These are phyloP conservation scores for Pharmacophagus antenor DNA, from an alignment of 2,888 invertebrate genomes.

Conservation along the genomic window DNA sequence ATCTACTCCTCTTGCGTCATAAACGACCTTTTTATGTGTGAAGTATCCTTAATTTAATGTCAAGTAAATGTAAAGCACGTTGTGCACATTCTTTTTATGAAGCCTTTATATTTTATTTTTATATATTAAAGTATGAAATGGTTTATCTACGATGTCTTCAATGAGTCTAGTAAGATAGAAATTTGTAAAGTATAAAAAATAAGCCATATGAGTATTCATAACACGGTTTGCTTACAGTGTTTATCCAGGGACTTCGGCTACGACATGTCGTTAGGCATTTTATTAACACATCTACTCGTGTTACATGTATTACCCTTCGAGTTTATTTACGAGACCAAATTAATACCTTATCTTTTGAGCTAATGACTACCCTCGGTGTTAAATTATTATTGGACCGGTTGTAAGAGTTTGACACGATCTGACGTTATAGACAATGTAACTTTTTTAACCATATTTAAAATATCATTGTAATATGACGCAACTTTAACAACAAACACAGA, in stretches of 20 bases:
- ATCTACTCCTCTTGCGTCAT: slow-evolving; percentile 21
- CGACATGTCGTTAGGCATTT: neutral
- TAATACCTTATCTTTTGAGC: neutral
- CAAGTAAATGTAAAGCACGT: slow-evolving; percentile 15
- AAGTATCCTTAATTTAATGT: slow-evolving; percentile 18
- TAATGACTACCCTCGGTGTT: neutral
- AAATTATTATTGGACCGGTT: neutral
- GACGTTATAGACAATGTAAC: neutral
- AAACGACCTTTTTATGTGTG: slow-evolving; percentile 17
- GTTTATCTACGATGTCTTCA: neutral
- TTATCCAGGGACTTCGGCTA: neutral
- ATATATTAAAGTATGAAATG: too few relatives aligned
- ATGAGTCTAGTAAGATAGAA: neutral
- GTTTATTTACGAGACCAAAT: neutral
- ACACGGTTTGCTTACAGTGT: neutral
- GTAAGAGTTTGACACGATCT: neutral
- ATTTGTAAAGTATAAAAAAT: too few relatives aligned
- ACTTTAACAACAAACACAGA: too few relatives aligned
- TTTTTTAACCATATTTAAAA: too few relatives aligned
- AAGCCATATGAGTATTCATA: neutral
- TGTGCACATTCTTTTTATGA: slow-evolving; percentile 21
- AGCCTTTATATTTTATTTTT: neutral
- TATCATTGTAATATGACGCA: too few relatives aligned
- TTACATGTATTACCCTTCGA: neutral
- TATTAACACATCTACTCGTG: neutral